Base-by-base conservation (phyloP, 1,140 invertebrate species). In the Chlorops oryzae region DNA sequence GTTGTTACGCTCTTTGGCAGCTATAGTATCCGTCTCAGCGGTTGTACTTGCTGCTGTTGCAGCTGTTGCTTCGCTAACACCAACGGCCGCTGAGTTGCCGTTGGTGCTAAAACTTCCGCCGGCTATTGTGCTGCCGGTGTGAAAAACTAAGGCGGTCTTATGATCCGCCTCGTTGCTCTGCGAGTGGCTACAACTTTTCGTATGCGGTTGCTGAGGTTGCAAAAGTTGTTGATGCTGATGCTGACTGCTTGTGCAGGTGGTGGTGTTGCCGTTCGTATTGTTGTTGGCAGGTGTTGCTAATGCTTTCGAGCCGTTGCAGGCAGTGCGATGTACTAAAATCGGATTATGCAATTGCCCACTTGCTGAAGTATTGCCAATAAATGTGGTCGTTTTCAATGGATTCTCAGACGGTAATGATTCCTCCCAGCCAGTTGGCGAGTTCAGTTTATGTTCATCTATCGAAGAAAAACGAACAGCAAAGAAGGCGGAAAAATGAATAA, bases 51-150 rank as follows among this genome's bases (percentile, higher is more conserved):
- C 51, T 47, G 20, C 39, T 37, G 17, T 50, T 50, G 27, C 41
- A 35, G 15, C 52, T 47, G n/a, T 47, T 41, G 25, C 50, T 40
- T 15, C 61, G 61, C 12, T 55, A 38, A 35, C 59, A 65, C 65
- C 65, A 68, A 69, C 65, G 65, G 63, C 65, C 61, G 53, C 63
- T 58, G 50, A 45, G 61, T 59, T 58, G 63, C 65, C 63, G 65
- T 65, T 65, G 65, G 62, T 60, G 63, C 58, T 63, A 55, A 62
- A 62, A 54, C 63, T 68, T 65, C 63, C 65, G 61, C 65, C 65
- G 59, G 65, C 65, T 63, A 68, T 69, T 69, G 65, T 68, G 64
- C 39, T 55, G 44, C 48, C 48, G 48, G 46, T 53, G 15, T 9
- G n/a, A n/a, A n/a, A n/a, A n/a, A n/a, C n/a, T n/a, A 50, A 20